Conservation (phyloP, 2,888 invertebrate genomes). For the Sarcophaga subvicina region DNA sequence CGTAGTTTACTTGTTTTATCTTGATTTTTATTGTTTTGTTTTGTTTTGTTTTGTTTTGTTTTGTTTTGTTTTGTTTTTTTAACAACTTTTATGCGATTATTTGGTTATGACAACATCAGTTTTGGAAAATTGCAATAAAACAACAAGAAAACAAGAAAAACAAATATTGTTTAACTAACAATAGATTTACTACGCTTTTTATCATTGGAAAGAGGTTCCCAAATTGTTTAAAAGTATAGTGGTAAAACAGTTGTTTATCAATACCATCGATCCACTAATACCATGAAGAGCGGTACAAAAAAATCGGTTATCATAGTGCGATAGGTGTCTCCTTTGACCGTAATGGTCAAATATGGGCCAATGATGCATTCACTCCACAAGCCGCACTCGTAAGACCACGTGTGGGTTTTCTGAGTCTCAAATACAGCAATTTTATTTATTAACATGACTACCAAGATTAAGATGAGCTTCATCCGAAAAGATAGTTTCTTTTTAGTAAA, state of each 20-base stretch:
- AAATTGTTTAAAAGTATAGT: not conserved
- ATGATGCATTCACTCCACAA: too few species aligned
- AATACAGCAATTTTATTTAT: too few species aligned
- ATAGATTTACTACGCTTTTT: not conserved
- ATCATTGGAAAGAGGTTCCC: not conserved
- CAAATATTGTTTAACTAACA: not conserved
- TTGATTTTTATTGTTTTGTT: constrained; percentile 10
- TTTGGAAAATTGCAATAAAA: not conserved
- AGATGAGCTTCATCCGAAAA: too few species aligned
- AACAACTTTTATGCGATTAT: constrained; percentile 30
- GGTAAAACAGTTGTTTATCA: not conserved
- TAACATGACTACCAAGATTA: too few species aligned
- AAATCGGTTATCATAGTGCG: too few species aligned
- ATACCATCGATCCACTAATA: too few species aligned
- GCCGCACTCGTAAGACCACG: too few species aligned
- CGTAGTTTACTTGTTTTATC: constrained; percentile 10
- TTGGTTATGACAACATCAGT: constrained; percentile 31
- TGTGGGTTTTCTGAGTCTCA: too few species aligned
- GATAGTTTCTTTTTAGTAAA: too few species aligned
- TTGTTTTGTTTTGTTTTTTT: constrained; percentile 47
- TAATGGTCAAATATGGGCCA: too few species aligned
- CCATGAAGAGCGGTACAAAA: too few species aligned
- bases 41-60: constrained; percentile 47
- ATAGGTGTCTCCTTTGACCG: too few species aligned
- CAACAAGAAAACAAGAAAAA: not conserved